Base-by-base conservation (phyloP, 2,888 invertebrate genomes). In the Nomada flava region DNA sequence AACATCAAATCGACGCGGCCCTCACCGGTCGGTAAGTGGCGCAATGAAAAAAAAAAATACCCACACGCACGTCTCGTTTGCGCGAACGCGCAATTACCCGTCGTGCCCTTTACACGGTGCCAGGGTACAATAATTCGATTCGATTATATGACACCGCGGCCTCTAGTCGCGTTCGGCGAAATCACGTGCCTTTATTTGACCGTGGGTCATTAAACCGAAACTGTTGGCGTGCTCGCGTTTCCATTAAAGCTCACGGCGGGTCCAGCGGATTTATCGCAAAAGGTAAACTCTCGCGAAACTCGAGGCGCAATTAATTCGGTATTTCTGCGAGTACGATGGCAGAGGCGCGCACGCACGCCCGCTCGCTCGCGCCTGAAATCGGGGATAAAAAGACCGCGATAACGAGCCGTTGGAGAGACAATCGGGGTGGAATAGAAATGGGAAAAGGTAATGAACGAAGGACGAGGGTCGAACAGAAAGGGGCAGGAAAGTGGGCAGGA, bases 161-260 rank as follows among this genome's bases (percentile, higher is more conserved):
- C 47, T 20, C 67, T 53, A 53, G 52, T 15, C 63, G 78, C 80
- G 74, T 81, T 74, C 70, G 15, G 18, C 65, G 57, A 67, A 79
- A 73, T 79, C 78, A 63, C 67, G 78, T 59, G 67, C 62, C 73
- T 81, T 74, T 70, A 81, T 81, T 79, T 69, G 70, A 67, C 79
- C 79, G 74, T 69, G 64, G 69, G 65, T 80, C 75, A 71, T 79
- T 79, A 79, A 82, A 76, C 70, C 69, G 76, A 65, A 83, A 75
- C 75, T 80, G 57, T 36, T 52, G 57, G 68, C 68, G 73, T 55
- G 52, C 69, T 75, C 71, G 70, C 69, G 60, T 67, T 59, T 65
- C 62, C 69, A 76, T 83, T 76, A 85, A 85, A 72, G 53, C 60
- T 20, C 62, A 44, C 65, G 60, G 59, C 53, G 53, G 71, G 72